phyloP scores from a whole-genome alignment of 2,797 vertebrate genomes.

The Varecia variegata region DNA sequence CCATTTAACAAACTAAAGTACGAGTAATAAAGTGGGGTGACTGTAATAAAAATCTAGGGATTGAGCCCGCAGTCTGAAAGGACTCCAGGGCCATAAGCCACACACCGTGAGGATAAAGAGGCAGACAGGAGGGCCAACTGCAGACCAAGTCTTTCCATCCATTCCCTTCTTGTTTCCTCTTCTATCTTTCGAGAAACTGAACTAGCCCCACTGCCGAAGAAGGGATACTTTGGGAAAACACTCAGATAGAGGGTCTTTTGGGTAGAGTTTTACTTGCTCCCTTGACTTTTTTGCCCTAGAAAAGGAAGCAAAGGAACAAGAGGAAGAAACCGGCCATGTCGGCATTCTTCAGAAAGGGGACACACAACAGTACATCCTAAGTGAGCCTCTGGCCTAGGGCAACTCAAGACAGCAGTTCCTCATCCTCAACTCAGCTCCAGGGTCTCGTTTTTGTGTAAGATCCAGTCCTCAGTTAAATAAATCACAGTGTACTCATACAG shows the following conservation, averaged over 20 bases:
- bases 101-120: neutral
- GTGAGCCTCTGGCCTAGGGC: neutral
- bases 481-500: neutral
- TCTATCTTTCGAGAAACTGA: neutral
- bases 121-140: neutral
- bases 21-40: neutral
- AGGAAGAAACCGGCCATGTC: neutral
- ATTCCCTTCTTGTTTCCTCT: neutral
- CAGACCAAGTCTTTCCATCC: neutral
- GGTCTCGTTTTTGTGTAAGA: neutral
- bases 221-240: neutral
- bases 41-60: neutral
- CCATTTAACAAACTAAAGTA: conserved; percentile 23
- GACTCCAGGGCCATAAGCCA: neutral
- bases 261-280: neutral
- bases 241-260: neutral
- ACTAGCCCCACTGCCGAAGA: neutral
- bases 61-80: neutral
- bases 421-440: neutral
- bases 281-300: neutral
- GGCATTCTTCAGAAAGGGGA: neutral
- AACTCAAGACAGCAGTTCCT: neutral
- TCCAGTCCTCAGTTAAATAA: neutral
- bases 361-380: fast-evolving
- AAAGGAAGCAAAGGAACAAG: neutral